Evolutionary conservation across 2,888 invertebrate species (phyloP), one percentile per base, ranked within the genome.

Genomic region (Pterostichus madidus): DNA sequence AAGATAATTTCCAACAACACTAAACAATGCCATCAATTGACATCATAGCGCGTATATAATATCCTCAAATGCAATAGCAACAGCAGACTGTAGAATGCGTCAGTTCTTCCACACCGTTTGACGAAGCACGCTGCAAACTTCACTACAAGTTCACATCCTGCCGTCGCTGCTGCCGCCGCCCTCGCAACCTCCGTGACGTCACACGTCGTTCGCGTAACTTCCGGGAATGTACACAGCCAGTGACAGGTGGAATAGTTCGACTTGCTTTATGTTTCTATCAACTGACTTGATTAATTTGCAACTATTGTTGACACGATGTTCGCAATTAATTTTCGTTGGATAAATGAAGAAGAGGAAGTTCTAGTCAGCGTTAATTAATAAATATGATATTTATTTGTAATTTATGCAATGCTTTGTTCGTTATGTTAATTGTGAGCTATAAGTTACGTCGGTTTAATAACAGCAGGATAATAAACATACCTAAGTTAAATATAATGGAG

Each of bases 201-300:
- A 76, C 76, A 53, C 56, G 56, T 56, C 76, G 76, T 76, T 61
- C 61, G 78, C 61, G 61, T 35, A 61, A 59, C 59, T 78, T 75
- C 52, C 75, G 75, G 53, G 75, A 75, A 46, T 46, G 52, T 52
- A 75, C 75, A 75, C 75, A 53, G 49, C 59, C 44, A 31, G 75
- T 75, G 75, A 75, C 75, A 75, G 75, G 75, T 75, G 75, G 75
- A 71, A 71, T 71, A 71, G 68, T 71, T 71, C 44, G 68, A 39
- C 39, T 39, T 71, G 68, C 68, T 71, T 71, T 71, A 71, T 71
- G 68, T 71, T 71, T 71, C 68, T 71, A 71, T 71, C 68, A 44
- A 44, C 44, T 44, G 68, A 71, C 68, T 64, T 71, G 68, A 71
- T 71, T 71, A 71, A 71, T 71, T 71, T 71, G 68, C 44, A 44